Base-by-base conservation (phyloP, 2,888 invertebrate species). In the Clivina fossor region DNA sequence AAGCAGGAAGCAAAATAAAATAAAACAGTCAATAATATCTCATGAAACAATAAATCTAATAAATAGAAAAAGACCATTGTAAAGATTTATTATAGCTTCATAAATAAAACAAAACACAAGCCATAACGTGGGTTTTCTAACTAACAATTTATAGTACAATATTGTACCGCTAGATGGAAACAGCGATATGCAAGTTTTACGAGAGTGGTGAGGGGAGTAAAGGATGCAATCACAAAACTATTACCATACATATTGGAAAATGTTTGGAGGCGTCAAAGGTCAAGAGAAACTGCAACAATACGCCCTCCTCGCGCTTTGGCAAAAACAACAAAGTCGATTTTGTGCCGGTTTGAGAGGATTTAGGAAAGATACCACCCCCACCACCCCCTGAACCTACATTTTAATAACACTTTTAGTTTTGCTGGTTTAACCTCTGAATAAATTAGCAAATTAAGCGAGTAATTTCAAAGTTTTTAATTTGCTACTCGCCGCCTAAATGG, bases 171-270 rank as follows among this genome's bases (percentile, higher is more conserved):
- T 37, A 37, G 13, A 22, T 16, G 40, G 40, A 22, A 13, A 7
- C 26, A 7, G 26, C 8, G 26, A 26, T 7, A 26, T 26, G 26
- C 5, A 26, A 26, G 26, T 7, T 5, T 26, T 8, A 26, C 8
- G 8, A 5, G 26, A n/a, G n/a, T n/a, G n/a, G n/a, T n/a, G n/a
- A n/a, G n/a, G n/a, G n/a, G n/a, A n/a, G n/a, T n/a, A n/a, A n/a
- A n/a, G n/a, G n/a, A n/a, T n/a, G n/a, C n/a, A n/a, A n/a, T n/a
- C n/a, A n/a, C n/a, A n/a, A n/a, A 43, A 47, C 47, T 20, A 48
- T 48, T 48, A 48, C 37, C 48, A 48, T 48, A 48, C 48, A 48
- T 48, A 48, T 48, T 48, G 48, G 37, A 48, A 48, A 48, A 47
- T 37, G 47, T 47, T 30, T 20, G 11, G 28, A 40, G 47, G 37